A percentile compares a stretch with the other conserved stretches of the same genome.
Conservation (phyloP, 2,888 invertebrate genomes). For the Trichopoda pennipes region DNA sequence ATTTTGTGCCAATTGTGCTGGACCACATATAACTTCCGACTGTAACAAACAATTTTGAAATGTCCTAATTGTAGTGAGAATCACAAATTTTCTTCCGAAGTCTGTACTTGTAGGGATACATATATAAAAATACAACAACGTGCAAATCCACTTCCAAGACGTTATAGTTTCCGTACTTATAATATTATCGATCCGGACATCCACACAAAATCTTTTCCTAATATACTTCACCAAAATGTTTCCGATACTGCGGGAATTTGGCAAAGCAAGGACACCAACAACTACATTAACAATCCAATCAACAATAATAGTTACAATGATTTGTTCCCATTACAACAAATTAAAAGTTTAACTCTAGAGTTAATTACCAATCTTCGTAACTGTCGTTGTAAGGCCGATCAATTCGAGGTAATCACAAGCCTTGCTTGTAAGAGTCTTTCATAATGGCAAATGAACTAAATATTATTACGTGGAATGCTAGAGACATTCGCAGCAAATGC, state of each 20-base stretch:
- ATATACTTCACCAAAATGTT: slow-evolving; percentile 6
- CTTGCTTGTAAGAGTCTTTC: slow-evolving; percentile 3
- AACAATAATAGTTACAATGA: neutral
- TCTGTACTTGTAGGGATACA: neutral
- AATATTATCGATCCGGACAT: neutral
- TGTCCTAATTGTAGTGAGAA: too few species aligned
- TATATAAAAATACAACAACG: slow-evolving; percentile 7
- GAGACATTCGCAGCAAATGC: slow-evolving; percentile 25
- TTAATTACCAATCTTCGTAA: slow-evolving; percentile 23
- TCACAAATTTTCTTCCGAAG: slow-evolving; percentile 2
- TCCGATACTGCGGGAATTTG: neutral
- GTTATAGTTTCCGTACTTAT: neutral
- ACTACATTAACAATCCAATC: neutral
- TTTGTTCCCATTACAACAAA: slow-evolving; percentile 7
- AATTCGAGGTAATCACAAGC: slow-evolving; percentile 10
- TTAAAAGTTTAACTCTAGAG: slow-evolving; percentile 25
- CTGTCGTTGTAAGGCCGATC: neutral
- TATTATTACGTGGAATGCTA: slow-evolving; percentile 30
- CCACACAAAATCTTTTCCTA: slow-evolving; percentile 3
- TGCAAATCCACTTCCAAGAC: neutral
- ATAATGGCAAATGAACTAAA: slow-evolving; percentile 11
- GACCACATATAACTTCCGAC: too few species aligned
- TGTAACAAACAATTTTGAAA: too few species aligned
- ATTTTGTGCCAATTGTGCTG: too few species aligned
- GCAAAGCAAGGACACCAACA: neutral